Percentiles rank a stretch among this genome's conserved stretches.
Evolutionary conservation across 2,888 invertebrate genomes (phyloP).

Genomic region (Catocala sponsa): DNA sequence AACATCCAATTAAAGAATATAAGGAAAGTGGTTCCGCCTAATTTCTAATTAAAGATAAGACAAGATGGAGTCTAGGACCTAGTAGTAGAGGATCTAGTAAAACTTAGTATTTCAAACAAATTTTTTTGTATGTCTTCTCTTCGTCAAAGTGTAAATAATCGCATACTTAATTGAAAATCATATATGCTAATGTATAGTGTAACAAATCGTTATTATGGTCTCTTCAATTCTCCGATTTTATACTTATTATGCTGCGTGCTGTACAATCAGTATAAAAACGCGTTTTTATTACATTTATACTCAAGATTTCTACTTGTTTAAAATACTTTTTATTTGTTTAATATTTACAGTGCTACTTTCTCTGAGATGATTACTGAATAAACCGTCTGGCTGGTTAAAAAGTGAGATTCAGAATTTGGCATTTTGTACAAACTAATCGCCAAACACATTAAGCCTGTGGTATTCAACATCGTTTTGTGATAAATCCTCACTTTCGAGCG

Average conservation of each 20-base stretch:
- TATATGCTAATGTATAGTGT: not conserved
- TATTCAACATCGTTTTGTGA: constrained; percentile 13
- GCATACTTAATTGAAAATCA: too few relatives aligned
- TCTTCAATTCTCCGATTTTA: too few relatives aligned
- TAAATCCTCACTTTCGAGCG: not conserved
- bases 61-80: too few relatives aligned
- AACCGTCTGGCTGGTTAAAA: constrained; percentile 2
- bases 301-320: constrained; percentile 8
- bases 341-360: constrained; percentile 14
- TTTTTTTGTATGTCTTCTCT: not conserved
- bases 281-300: not conserved
- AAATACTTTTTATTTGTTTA: constrained; percentile 8
- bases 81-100: too few relatives aligned
- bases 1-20: not conserved
- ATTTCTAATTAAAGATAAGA: too few relatives aligned
- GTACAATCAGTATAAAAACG: too few relatives aligned
- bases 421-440: constrained; percentile 8
- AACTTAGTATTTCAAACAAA: too few relatives aligned
- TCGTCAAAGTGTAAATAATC: too few relatives aligned
- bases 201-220: too few relatives aligned
- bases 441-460: constrained; percentile 18
- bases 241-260: too few relatives aligned
- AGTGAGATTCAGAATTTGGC: constrained; percentile 1
- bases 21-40: too few relatives aligned
- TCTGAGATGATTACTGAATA: not conserved